Evolutionary conservation across 2,888 invertebrate species (phyloP).

Genomic region (Erebia palarica): DNA sequence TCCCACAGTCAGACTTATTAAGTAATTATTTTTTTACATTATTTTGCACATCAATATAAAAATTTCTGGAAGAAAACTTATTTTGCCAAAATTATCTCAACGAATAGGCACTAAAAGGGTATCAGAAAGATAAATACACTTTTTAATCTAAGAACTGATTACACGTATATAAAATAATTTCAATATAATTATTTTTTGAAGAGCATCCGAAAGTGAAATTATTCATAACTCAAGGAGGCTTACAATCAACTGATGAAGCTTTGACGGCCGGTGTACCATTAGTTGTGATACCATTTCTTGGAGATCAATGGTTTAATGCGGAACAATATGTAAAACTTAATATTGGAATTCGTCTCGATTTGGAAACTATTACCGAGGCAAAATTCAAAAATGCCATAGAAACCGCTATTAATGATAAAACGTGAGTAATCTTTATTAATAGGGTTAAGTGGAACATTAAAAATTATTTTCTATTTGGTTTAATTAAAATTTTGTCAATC

Average conservation of each 20-base stretch:
- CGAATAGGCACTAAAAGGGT: rapidly evolving
- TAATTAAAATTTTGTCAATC: too few relatives aligned
- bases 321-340: slow-evolving; percentile 48
- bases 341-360: slow-evolving; percentile 52
- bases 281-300: slow-evolving; percentile 61
- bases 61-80: too few relatives aligned
- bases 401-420: slow-evolving; percentile 42
- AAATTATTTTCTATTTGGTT: neutral
- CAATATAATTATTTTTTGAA: slow-evolving; percentile 37
- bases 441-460: neutral
- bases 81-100: too few relatives aligned
- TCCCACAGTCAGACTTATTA: slow-evolving; percentile 62
- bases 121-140: too few relatives aligned
- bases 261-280: slow-evolving; percentile 62
- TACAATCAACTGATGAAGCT: slow-evolving; percentile 69
- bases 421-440: slow-evolving; percentile 37
- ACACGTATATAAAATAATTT: too few relatives aligned
- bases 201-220: slow-evolving; percentile 67
- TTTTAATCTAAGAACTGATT: too few relatives aligned
- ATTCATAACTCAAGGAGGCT: slow-evolving; percentile 70
- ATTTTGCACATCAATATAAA: neutral
- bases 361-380: slow-evolving; percentile 45
- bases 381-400: slow-evolving; percentile 46
- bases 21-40: slow-evolving; percentile 41
- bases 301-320: slow-evolving; percentile 64